Evolutionary conservation across 2,888 invertebrate genomes (phyloP).

Genomic region (Capitulum mitella): DNA sequence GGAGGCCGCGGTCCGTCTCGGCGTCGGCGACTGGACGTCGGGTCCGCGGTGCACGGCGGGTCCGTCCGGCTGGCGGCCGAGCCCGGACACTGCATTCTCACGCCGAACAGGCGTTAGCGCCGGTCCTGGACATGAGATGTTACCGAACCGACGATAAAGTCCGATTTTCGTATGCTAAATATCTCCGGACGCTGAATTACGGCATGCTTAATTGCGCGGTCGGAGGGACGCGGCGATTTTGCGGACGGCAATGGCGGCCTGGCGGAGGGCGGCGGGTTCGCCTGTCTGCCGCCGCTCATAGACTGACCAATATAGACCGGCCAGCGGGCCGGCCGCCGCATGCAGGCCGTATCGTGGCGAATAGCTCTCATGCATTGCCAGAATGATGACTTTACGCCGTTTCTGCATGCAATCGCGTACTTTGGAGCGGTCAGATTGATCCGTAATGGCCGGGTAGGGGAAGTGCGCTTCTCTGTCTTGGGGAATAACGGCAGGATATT

Average conservation of each 20-base stretch:
- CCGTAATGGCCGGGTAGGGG: neutral
- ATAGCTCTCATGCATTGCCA: neutral
- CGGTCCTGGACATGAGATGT: neutral
- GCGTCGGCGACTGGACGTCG: neutral
- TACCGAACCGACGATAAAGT: neutral
- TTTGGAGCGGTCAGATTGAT: neutral
- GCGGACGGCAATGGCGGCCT: neutral
- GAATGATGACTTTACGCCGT: neutral
- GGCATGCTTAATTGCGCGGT: neutral
- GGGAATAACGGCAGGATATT: neutral
- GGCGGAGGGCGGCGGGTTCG: neutral
- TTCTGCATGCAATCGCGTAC: neutral
- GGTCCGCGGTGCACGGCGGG: neutral
- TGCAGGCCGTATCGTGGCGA: neutral
- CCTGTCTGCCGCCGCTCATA: neutral
- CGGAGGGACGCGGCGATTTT: neutral
- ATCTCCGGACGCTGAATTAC: neutral
- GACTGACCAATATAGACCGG: neutral
- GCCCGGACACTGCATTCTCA: neutral
- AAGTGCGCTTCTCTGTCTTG: conserved; percentile 5
- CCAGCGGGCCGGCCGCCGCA: neutral
- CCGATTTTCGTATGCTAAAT: neutral
- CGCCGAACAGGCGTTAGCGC: neutral
- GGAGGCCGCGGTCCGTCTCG: neutral
- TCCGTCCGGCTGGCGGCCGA: neutral